Conservation (phyloP, 1,140 invertebrate genomes). For the Drosophila serrata region DNA sequence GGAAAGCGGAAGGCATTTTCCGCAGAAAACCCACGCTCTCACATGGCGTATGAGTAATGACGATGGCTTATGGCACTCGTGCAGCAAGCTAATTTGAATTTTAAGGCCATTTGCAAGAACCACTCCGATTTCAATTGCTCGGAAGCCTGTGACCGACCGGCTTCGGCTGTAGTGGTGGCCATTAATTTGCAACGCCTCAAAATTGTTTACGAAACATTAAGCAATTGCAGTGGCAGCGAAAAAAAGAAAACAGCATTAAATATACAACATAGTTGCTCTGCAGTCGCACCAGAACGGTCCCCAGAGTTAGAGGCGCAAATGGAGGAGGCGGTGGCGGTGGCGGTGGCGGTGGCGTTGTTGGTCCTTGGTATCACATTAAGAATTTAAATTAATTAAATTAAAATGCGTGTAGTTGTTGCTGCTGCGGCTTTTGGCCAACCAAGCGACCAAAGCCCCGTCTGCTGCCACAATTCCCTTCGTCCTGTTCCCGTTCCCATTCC, state of each 20-base stretch:
- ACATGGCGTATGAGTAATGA: constrained; percentile 51
- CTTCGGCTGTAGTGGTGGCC: constrained; percentile 40
- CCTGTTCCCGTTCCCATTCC: constrained; percentile 15
- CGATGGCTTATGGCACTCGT: constrained; percentile 34
- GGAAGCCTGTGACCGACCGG: constrained; percentile 59
- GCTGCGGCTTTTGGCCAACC: constrained; percentile 40
- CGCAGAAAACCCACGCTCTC: constrained; percentile 7
- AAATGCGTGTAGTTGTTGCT: constrained; percentile 67
- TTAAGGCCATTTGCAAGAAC: constrained; percentile 33
- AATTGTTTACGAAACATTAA: constrained; percentile 76
- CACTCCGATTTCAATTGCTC: constrained; percentile 67
- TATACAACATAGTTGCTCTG: constrained; percentile 32
- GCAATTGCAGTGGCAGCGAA: constrained; percentile 73
- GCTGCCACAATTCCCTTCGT: constrained; percentile 3
- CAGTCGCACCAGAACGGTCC: constrained; percentile 17
- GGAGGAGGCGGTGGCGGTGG: neutral
- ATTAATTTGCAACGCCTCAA: constrained; percentile 75
- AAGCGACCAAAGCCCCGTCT: constrained; percentile 23
- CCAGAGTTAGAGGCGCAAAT: constrained; percentile 49
- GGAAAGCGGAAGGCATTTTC: constrained; percentile 6
- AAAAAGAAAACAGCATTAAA: constrained; percentile 65
- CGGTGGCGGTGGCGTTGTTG: neutral
- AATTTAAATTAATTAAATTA: constrained; percentile 84
- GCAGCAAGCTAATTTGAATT: constrained; percentile 53
- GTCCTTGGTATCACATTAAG: constrained; percentile 74